These are phyloP conservation scores for Gadopsis bispinosus DNA, from an alignment of 2,797 vertebrate genomes.

Conservation along the genomic window DNA sequence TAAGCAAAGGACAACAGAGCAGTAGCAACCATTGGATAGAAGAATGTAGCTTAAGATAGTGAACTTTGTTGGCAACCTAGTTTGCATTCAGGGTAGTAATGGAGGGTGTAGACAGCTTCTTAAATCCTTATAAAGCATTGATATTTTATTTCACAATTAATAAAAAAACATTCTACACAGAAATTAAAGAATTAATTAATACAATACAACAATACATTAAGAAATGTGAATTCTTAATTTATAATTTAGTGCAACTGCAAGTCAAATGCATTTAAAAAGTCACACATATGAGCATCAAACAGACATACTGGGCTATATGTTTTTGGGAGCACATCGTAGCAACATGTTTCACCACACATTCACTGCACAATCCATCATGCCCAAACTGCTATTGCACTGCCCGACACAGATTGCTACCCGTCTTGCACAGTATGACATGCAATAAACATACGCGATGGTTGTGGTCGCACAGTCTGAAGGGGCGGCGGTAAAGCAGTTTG, in stretches of 20 bases:
- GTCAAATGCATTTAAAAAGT: neutral
- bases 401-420: no score
- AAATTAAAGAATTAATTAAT: no score
- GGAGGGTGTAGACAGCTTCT: neutral
- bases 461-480: no score
- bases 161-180: neutral
- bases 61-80: neutral
- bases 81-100: neutral
- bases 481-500: no score
- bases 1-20: constrained; percentile 2
- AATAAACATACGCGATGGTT: no score
- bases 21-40: neutral
- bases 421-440: no score
- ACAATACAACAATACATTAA: no score
- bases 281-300: neutral
- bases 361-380: neutral
- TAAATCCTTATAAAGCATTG: neutral
- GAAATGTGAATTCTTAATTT: neutral
- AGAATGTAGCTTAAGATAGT: neutral
- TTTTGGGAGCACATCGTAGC: no score
- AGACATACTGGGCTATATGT: neutral
- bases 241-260: neutral
- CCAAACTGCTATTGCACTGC: neutral
- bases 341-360: neutral
- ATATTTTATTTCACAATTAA: neutral